Evolutionary conservation across 2,113 vertebrate genomes (phyloP).

Genomic region (Tringa solitaria): DNA sequence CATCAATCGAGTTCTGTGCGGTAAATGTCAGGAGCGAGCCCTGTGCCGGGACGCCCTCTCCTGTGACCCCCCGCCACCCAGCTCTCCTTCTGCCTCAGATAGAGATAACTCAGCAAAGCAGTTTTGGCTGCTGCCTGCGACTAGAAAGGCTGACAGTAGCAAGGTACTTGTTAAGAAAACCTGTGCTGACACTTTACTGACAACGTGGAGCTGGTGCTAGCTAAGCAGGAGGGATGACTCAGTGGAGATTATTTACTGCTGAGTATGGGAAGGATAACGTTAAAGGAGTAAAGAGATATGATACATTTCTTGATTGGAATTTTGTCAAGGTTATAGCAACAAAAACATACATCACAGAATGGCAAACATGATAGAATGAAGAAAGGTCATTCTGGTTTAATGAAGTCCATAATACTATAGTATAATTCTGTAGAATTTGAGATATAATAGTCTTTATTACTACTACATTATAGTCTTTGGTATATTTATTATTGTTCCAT

Average conservation of each 20-base stretch:
- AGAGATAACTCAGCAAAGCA: background rate
- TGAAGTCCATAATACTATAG: background rate
- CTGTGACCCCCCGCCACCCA: background rate
- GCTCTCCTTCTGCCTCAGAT: fast-evolving
- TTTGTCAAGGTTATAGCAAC: slow-evolving; percentile 34
- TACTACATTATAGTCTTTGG: background rate
- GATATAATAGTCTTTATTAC: background rate
- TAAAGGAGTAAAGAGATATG: background rate
- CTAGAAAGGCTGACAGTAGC: background rate
- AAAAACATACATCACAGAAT: background rate
- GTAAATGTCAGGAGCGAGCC: background rate
- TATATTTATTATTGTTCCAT: background rate
- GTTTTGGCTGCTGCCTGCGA: background rate
- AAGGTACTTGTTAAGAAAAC: background rate
- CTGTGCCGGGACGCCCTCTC: fast-evolving
- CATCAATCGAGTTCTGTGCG: fast-evolving
- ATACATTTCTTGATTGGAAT: background rate
- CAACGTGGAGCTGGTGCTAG: background rate
- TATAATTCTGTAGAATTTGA: background rate
- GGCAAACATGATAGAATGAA: background rate
- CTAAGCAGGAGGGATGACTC: background rate
- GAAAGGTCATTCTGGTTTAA: slow-evolving; percentile 18
- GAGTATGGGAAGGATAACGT: background rate
- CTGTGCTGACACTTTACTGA: background rate
- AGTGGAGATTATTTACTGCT: slow-evolving; percentile 6